A percentile compares a stretch with the other conserved stretches of the same genome.
Evolutionary conservation across 37 sponge, comb jelly and placozoan species (phyloP).

Genomic region (Amphimedon queenslandica): DNA sequence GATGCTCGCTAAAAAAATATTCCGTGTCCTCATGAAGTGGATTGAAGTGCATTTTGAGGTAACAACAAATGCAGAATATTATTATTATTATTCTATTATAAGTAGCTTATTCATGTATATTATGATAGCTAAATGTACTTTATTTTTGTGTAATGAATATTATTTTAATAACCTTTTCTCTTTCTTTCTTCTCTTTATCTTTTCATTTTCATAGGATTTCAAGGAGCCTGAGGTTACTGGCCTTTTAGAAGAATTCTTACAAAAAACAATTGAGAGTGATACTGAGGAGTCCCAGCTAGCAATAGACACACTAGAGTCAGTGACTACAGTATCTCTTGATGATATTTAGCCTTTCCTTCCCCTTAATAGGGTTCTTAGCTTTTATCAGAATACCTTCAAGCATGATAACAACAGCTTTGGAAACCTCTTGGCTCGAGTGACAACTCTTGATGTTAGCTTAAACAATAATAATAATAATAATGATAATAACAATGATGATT

Average conservation of each 20-base stretch:
- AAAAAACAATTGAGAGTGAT: neutral
- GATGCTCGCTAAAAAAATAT: slow-evolving; percentile 38
- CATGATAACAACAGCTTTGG: no score
- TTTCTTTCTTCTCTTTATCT: no score
- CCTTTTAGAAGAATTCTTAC: slow-evolving; percentile 21
- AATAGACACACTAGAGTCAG: slow-evolving; percentile 3
- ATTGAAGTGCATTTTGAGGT: slow-evolving; percentile 48
- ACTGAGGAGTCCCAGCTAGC: neutral
- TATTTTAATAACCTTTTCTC: no score
- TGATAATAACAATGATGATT: no score
- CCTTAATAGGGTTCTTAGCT: neutral
- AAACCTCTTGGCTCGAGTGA: slow-evolving; percentile 18
- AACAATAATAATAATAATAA: no score
- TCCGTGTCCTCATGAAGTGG: slow-evolving; percentile 45
- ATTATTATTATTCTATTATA: no score
- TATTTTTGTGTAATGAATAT: no score
- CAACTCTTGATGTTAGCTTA: slow-evolving; percentile 20
- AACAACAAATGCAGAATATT: no score
- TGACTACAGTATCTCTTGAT: neutral
- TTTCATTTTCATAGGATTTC: slow-evolving; percentile 28
- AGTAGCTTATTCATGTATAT: no score
- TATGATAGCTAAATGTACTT: no score
- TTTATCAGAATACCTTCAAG: no score
- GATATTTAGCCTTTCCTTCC: neutral
- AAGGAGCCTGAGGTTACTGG: slow-evolving; percentile 20